phyloP scores from a whole-genome alignment of 1,140 invertebrate species.

The Drosophila pandora region DNA sequence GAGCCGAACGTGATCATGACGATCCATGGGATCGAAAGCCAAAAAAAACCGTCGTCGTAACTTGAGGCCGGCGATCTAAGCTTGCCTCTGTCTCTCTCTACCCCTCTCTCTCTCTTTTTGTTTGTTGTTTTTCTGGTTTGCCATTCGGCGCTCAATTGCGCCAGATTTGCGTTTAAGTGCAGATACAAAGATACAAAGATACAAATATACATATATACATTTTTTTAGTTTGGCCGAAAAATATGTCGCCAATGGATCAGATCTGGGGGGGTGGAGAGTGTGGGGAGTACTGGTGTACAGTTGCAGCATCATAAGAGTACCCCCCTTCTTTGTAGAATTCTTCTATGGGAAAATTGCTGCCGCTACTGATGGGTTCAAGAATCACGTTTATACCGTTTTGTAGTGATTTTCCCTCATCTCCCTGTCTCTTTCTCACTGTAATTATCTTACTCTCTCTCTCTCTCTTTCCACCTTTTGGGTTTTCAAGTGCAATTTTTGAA shows the following conservation, averaged over 20 bases:
- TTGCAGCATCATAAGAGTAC: constrained; percentile 60
- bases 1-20: constrained; percentile 38
- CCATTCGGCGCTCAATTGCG: constrained; percentile 78
- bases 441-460: constrained; percentile 29
- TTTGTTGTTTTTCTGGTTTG: constrained; percentile 80
- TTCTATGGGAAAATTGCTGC: constrained; percentile 49
- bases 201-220: no score
- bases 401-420: constrained; percentile 66
- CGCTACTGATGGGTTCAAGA: constrained; percentile 25
- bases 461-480: constrained; percentile 28
- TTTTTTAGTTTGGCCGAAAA: constrained; percentile 32
- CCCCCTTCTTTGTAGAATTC: constrained; percentile 48
- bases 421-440: constrained; percentile 14
- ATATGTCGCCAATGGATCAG: constrained; percentile 55
- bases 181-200: no score
- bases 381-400: constrained; percentile 82
- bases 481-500: constrained; percentile 76
- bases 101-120: constrained; percentile 17
- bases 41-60: constrained; percentile 53
- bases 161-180: constrained; percentile 70
- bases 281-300: constrained; percentile 45
- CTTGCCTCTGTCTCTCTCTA: constrained; percentile 4
- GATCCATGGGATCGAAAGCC: constrained; percentile 35
- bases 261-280: constrained; percentile 11
- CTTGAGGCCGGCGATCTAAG: constrained; percentile 75